Conservation (phyloP, 2,888 invertebrate genomes). For the Plebejus melissa region DNA sequence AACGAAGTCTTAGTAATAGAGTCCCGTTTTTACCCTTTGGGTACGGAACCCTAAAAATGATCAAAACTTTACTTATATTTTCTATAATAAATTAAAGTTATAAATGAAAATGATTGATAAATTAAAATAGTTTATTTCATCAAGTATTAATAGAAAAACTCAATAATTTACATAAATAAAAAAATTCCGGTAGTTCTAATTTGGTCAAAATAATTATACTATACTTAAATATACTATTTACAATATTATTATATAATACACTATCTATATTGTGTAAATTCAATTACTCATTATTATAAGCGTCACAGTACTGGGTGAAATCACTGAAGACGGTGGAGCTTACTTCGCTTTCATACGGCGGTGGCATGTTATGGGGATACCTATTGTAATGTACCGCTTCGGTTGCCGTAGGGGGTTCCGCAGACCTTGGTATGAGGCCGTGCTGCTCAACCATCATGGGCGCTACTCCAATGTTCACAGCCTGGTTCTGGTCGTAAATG, state of each 20-base stretch:
- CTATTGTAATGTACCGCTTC: constrained; percentile 11
- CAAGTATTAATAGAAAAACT: background rate
- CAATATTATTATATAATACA: background rate
- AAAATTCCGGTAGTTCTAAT: background rate
- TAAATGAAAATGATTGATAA: background rate
- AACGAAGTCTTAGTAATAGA: too few species aligned
- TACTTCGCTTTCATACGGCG: constrained; percentile 16
- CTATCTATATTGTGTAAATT: background rate
- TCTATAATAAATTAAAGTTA: background rate
- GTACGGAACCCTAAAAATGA: too few species aligned
- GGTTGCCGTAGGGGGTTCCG: background rate
- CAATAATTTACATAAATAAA: background rate
- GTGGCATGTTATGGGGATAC: constrained; percentile 6
- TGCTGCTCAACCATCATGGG: constrained; percentile 4
- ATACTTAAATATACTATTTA: background rate
- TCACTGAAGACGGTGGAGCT: constrained; percentile 12
- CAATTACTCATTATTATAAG: background rate
- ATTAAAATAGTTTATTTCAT: background rate
- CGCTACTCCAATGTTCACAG: background rate
- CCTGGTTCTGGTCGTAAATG: background rate
- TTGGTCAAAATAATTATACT: background rate
- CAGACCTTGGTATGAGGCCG: background rate
- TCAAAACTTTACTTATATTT: background rate
- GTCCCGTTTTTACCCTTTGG: too few species aligned
- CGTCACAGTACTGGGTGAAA: constrained; percentile 17